These are phyloP conservation scores for Synergus japonicus DNA, from an alignment of 2,888 invertebrate genomes.

Conservation along the genomic window DNA sequence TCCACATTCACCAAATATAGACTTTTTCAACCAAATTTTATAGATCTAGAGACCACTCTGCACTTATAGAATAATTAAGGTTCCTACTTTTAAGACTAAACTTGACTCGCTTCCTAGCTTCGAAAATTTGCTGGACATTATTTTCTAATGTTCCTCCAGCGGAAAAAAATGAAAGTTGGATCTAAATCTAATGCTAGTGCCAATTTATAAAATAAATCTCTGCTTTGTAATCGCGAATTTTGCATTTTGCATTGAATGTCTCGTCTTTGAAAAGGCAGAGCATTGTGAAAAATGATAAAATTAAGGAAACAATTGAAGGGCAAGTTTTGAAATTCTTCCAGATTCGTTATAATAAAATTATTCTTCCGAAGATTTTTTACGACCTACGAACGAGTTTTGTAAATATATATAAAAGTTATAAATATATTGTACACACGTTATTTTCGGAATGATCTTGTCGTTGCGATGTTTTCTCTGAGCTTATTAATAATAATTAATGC, in stretches of 20 bases:
- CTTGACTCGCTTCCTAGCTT: constrained; percentile 34
- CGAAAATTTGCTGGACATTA: background rate
- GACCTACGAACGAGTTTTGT: constrained; percentile 27
- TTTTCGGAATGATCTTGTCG: constrained; percentile 39
- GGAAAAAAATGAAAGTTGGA: background rate
- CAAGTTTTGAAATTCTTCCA: constrained; percentile 2
- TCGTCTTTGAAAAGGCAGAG: background rate
- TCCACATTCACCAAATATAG: background rate
- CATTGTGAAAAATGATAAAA: background rate
- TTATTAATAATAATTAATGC: constrained; percentile 40
- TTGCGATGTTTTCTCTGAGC: constrained; percentile 36
- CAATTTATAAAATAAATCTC: constrained; percentile 15
- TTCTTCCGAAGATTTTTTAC: constrained; percentile 9
- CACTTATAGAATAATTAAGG: constrained; percentile 12
- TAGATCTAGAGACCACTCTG: constrained; percentile 18
- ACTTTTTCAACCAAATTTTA: constrained; percentile 14
- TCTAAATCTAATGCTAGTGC: constrained; percentile 14
- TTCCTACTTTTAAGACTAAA: constrained; percentile 11
- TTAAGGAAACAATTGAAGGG: background rate
- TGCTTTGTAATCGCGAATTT: background rate
- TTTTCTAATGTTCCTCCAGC: background rate
- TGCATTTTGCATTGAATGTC: background rate
- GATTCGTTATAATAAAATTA: background rate
- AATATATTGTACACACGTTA: constrained; percentile 33
- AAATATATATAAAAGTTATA: constrained; percentile 38